Base-by-base conservation (phyloP, 2,797 vertebrate species). In the Podarcis siculus region DNA sequence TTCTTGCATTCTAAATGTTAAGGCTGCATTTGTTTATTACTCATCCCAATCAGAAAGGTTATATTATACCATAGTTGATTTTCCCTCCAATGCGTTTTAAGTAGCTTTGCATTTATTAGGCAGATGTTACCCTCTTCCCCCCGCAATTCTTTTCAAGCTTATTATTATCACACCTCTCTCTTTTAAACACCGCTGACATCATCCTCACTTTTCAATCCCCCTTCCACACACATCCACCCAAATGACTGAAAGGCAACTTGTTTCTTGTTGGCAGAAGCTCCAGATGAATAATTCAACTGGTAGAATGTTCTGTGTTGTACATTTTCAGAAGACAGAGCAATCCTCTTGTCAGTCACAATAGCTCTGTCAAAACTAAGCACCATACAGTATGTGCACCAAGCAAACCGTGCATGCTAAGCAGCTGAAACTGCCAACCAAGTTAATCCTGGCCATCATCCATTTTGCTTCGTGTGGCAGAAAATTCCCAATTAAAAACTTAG, bases 281-380 rank as follows among this genome's bases (percentile, higher is more conserved):
- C 93, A 89, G 94, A 95, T 97, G 95, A 96, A 96, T 97, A 96
- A 96, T 97, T 97, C 93, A 96, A 96, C 89, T 92, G 85, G 86
- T 93, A 94, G 92, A 95, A 49, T 87, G 39, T 86, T 92, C 93
- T 89, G n/a, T 93, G 91, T 95, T 95, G 91, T 94, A 95, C 92
- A 89, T 93, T 92, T 95, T 92, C 94, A 91, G 91, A 95, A 96
- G 95, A 95, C 90, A 94, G 93, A 94, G 88, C 83, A 88, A 94
- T 96, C 94, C 88, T 90, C 94, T 92, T 95, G 92, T 94, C 94
- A 95, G 93, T 96, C 96, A 96, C 82, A 71, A 86, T 37, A 75
- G 71, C 61, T 93, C 37, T 90, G 93, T 93, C 86, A 92, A 93
- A 91, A 87, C 89, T 90, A 86, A 94, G 89, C 86, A 94, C 83